Evolutionary conservation across 2,113 vertebrate genomes (phyloP).

Genomic region (Cavia porcellus): DNA sequence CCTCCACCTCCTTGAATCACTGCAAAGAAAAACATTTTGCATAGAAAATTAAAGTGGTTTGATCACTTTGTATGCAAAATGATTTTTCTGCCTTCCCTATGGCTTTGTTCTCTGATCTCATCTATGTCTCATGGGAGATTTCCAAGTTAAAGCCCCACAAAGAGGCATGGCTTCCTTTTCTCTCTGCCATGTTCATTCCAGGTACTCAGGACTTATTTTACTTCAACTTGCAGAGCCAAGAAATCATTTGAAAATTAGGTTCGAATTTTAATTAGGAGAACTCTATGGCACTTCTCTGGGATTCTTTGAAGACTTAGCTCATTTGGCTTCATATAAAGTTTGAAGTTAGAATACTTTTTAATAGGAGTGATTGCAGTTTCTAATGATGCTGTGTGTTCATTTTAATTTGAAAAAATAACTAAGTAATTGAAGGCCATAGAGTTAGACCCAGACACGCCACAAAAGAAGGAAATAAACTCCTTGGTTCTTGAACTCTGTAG

Average conservation of each 20-base stretch:
- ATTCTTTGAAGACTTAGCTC: conserved; percentile 52
- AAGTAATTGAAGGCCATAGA: not conserved
- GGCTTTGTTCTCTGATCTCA: conserved; percentile 57
- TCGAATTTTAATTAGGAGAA: conserved; percentile 62
- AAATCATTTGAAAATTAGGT: conserved; percentile 66
- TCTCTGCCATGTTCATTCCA: not conserved
- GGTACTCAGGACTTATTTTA: conserved; percentile 31
- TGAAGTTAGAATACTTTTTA: not conserved
- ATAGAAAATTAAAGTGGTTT: conserved; percentile 70
- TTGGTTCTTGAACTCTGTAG: fast-evolving
- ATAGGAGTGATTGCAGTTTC: not conserved
- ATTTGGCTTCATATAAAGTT: conserved; percentile 15
- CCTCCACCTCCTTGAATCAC: conserved; percentile 72
- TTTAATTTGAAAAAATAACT: conserved; percentile 50
- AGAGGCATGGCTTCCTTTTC: not conserved
- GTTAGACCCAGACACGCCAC: not conserved
- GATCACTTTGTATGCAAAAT: conserved; percentile 68
- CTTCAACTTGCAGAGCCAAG: conserved; percentile 36
- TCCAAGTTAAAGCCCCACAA: not conserved
- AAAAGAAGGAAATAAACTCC: not conserved
- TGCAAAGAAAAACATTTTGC: conserved; percentile 72
- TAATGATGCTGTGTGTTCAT: conserved; percentile 23
- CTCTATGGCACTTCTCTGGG: not conserved
- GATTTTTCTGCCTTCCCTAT: conserved; percentile 16
- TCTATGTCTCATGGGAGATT: not conserved